Percentiles rank a stretch among this genome's conserved stretches.
Evolutionary conservation across 2,797 vertebrate species (phyloP).

Genomic region (Pseudocheirus occidentalis): DNA sequence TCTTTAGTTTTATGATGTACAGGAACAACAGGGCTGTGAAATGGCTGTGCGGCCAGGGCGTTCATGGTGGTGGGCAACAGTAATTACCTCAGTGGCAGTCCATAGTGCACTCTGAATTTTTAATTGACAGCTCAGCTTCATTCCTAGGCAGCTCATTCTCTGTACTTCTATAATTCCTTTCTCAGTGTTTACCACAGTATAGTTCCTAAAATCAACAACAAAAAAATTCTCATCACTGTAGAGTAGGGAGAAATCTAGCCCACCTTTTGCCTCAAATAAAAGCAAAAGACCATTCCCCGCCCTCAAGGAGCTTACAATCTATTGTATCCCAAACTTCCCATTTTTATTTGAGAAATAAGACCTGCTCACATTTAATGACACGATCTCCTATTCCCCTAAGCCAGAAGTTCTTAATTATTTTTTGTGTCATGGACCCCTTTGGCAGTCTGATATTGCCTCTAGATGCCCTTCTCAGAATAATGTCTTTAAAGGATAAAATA

Average conservation of each 20-base stretch:
- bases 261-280: background rate
- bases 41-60: background rate
- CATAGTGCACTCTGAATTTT: slow-evolving; percentile 93
- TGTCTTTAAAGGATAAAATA: background rate
- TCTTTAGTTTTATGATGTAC: background rate
- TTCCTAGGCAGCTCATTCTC: slow-evolving; percentile 91
- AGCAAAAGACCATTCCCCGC: background rate
- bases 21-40: background rate
- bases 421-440: background rate
- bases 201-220: slow-evolving; percentile 87
- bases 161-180: slow-evolving; percentile 94
- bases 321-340: background rate
- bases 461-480: background rate
- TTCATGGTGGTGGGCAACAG: background rate
- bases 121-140: slow-evolving; percentile 92
- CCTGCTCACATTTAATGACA: background rate
- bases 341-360: background rate
- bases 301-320: background rate
- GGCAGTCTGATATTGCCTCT: background rate
- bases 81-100: slow-evolving; percentile 93
- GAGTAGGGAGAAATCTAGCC: background rate
- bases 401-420: background rate
- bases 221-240: background rate
- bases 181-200: slow-evolving; percentile 94
- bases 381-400: background rate